Evolutionary conservation across 1,140 invertebrate genomes (phyloP).

Genomic region (Eubasilissa regina): DNA sequence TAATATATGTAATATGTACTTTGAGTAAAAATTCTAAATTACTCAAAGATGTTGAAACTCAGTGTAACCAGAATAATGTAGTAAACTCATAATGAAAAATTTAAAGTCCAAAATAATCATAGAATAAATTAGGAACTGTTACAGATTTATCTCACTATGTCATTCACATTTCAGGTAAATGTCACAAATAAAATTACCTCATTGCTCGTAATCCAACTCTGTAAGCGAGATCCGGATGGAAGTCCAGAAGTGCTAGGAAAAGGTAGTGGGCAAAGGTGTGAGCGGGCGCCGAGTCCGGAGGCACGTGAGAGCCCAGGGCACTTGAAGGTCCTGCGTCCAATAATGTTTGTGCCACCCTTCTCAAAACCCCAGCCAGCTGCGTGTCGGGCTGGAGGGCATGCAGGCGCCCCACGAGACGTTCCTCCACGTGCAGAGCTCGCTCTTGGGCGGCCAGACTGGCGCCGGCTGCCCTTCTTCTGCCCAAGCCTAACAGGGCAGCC

Average conservation of each 20-base stretch:
- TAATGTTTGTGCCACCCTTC: conserved; percentile 75
- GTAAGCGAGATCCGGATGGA: conserved; percentile 85
- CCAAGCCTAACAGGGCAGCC: conserved; percentile 79
- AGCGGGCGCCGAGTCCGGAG: conserved; percentile 85
- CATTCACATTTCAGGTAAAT: too few species aligned
- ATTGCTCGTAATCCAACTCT: conserved; percentile 77
- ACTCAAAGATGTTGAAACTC: too few species aligned
- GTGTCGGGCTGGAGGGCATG: conserved; percentile 85
- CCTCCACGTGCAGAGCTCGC: conserved; percentile 78
- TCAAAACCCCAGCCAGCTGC: conserved; percentile 76
- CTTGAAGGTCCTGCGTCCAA: conserved; percentile 83
- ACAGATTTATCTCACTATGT: too few species aligned
- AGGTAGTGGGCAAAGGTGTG: conserved; percentile 88
- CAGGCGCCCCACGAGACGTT: conserved; percentile 82
- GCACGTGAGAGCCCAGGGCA: conserved; percentile 81
- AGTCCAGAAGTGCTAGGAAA: conserved; percentile 82
- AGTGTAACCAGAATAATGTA: too few species aligned
- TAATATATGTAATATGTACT: too few species aligned
- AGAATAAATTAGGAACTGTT: too few species aligned
- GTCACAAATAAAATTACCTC: conserved; percentile 64
- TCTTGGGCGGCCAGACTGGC: conserved; percentile 85
- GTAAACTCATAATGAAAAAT: too few species aligned
- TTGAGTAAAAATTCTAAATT: too few species aligned
- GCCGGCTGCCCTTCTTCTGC: conserved; percentile 86
- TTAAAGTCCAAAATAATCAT: too few species aligned